Evolutionary conservation across 2,888 invertebrate species (phyloP).

Genomic region (Busseola fusca): DNA sequence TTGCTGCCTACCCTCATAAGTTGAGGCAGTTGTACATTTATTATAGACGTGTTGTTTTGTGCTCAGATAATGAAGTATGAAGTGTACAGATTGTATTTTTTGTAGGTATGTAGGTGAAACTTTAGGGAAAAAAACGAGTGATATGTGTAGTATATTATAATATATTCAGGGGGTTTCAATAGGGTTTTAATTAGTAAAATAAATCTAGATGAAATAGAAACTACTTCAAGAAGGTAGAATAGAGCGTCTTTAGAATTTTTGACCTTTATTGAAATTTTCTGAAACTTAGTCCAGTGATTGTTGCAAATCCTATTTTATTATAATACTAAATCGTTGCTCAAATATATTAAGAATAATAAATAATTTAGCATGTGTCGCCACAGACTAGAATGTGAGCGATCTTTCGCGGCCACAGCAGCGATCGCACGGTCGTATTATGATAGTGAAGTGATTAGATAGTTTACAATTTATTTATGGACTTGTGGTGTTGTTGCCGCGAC

Average conservation of each 20-base stretch:
- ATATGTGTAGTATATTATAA: neutral
- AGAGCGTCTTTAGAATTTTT: neutral
- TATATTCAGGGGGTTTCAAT: neutral
- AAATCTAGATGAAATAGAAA: neutral
- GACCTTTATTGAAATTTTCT: neutral
- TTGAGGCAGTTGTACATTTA: constrained; percentile 6
- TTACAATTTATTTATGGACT: neutral
- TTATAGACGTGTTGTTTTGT: neutral
- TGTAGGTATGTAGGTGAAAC: neutral
- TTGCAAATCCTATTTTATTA: neutral
- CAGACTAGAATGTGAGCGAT: constrained; percentile 14
- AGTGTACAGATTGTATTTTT: neutral
- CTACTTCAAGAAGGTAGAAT: neutral
- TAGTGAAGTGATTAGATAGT: constrained; percentile 37
- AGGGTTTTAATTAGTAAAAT: neutral
- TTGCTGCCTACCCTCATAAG: neutral
- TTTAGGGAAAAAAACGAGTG: constrained; percentile 7
- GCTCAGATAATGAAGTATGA: neutral
- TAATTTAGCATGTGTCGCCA: constrained; percentile 31
- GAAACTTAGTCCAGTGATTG: neutral
- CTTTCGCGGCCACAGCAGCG: neutral
- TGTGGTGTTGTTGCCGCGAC: neutral
- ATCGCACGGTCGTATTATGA: constrained; percentile 21
- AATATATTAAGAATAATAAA: constrained; percentile 27
- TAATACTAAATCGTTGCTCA: constrained; percentile 27